phyloP scores from a whole-genome alignment of 2,888 invertebrate genomes.

The Chymomyza amoena region DNA sequence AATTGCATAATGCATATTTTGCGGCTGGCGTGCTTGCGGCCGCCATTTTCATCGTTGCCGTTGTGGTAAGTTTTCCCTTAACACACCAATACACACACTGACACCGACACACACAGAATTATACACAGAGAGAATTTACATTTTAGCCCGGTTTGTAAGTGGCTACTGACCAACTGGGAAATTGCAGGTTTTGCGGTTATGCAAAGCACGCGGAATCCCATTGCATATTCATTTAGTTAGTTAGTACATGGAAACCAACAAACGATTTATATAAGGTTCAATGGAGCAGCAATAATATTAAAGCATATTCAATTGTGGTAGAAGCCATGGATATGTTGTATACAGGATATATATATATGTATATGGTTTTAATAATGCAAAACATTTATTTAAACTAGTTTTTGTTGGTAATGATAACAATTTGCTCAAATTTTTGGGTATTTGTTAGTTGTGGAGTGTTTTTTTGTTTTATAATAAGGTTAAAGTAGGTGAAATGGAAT shows the following conservation, averaged over 20 bases:
- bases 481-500: too few relatives aligned
- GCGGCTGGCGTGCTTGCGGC: slow-evolving; percentile 88
- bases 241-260: slow-evolving; percentile 11
- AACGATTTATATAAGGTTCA: slow-evolving; percentile 41
- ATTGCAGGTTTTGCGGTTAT: slow-evolving; percentile 61
- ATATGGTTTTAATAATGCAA: slow-evolving; percentile 10
- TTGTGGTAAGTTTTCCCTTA: slow-evolving; percentile 82
- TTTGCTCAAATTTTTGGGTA: neutral
- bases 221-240: slow-evolving; percentile 66
- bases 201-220: slow-evolving; percentile 44
- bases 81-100: slow-evolving; percentile 9
- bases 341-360: too few relatives aligned
- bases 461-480: too few relatives aligned
- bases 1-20: slow-evolving; percentile 88
- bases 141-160: neutral
- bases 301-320: slow-evolving; percentile 49
- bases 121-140: slow-evolving; percentile 7
- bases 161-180: slow-evolving; percentile 54
- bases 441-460: neutral
- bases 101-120: neutral
- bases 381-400: neutral
- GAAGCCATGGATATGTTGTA: slow-evolving; percentile 4
- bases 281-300: slow-evolving; percentile 36
- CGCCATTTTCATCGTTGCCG: slow-evolving; percentile 86
- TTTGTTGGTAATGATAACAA: neutral